Base-by-base conservation (phyloP, 2,888 invertebrate genomes). In the Eilema sororculum region DNA sequence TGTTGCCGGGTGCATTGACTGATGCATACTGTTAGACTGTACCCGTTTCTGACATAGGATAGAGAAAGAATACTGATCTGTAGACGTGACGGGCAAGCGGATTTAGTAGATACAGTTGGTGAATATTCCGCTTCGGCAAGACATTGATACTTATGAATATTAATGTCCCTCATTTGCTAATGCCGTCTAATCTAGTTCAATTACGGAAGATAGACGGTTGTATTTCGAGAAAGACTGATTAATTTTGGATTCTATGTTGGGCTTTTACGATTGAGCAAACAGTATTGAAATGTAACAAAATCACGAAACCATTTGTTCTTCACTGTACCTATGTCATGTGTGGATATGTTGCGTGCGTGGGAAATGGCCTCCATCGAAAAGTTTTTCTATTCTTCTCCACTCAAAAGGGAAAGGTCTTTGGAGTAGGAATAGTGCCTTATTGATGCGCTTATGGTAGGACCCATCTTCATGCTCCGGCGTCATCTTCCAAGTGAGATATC, bases 31-130 rank as follows among this genome's bases (percentile, higher is more conserved):
- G 78, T 76, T 81, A 78, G 77, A 67, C 24, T 71, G 69, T 71
- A 71, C 72, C 73, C 78, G 74, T 76, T 70, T 24, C 20, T 69
- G 67, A 78, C 71, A 72, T 73, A 37, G 73, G 65, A 72, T 82
- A 78, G 75, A 74, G 62, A 75, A 77, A 79, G 73, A 82, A 80
- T 82, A 77, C 72, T 68, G 82, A 80, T 71, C 68, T 68, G 69
- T 62, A 75, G 67, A 72, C 76, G 82, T 81, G 78, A 81, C 65
- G 24, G 57, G 57, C n/a, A 57, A 57, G 57, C 57, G 57, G 57
- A 57, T 57, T 20, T 57, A n/a, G 57, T 24, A 12, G 4, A 33
- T 37, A 52, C 52, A 8, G 25, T 58, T 25, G 16, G 24, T 25
- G 58, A 58, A 58, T 25, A 58, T 16, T 16, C 58, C 12, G 6